These are phyloP conservation scores for Falco concolor DNA, from an alignment of 2,797 vertebrate species.

Conservation along the genomic window DNA sequence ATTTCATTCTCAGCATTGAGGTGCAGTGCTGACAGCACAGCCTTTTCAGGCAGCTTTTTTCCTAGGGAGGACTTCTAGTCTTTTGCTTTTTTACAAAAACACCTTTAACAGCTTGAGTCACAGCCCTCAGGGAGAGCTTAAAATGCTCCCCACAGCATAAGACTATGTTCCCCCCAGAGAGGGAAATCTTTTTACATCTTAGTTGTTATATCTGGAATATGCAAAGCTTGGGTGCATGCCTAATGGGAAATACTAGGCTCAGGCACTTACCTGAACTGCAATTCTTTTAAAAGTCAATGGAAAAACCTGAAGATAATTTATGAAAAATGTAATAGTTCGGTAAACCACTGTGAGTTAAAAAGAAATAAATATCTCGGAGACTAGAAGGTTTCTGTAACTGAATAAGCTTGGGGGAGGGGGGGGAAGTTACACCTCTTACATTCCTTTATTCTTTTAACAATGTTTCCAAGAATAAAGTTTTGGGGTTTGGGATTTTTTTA, in stretches of 20 bases:
- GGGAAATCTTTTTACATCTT: background rate
- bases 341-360: background rate
- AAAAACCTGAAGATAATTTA: background rate
- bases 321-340: background rate
- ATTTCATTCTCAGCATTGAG: background rate
- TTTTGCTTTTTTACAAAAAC: background rate
- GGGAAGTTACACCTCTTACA: rapidly evolving
- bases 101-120: background rate
- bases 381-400: background rate
- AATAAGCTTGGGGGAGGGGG: background rate
- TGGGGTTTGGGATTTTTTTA: background rate
- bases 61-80: background rate
- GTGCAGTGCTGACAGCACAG: background rate
- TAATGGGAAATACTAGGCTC: background rate
- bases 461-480: background rate
- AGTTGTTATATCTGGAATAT: background rate
- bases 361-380: background rate
- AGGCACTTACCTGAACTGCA: background rate
- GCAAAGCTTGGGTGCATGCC: background rate
- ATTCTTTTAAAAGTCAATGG: background rate
- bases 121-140: background rate
- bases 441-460: background rate
- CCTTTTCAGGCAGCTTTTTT: background rate
- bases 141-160: background rate
- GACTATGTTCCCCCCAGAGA: background rate